phyloP scores from a whole-genome alignment of 2,888 invertebrate genomes.

The Coelinius sp. region DNA sequence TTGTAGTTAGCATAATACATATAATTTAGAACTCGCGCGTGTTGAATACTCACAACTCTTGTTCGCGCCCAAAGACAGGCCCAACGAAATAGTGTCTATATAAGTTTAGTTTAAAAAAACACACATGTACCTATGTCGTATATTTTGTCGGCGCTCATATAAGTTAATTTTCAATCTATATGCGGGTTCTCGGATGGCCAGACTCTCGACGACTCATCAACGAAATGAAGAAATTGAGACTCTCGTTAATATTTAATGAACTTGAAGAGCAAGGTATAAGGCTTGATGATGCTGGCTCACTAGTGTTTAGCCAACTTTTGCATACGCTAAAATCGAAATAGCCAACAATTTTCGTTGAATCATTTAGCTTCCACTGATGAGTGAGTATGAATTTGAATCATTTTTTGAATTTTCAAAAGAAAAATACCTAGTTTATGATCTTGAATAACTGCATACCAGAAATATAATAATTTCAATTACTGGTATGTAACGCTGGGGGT shows the following conservation, averaged over 20 bases:
- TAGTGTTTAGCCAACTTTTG: slow-evolving; percentile 21
- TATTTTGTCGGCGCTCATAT: slow-evolving; percentile 71
- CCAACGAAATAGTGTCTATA: slow-evolving; percentile 5
- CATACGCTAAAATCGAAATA: neutral
- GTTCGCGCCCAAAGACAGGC: slow-evolving; percentile 2
- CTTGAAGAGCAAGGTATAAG: slow-evolving; percentile 55
- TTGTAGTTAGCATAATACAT: slow-evolving; percentile 53
- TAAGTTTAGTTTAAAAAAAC: neutral
- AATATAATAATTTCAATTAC: neutral
- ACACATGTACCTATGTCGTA: slow-evolving; percentile 50
- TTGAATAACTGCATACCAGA: neutral
- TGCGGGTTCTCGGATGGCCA: slow-evolving; percentile 66
- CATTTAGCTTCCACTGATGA: neutral
- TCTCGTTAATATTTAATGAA: slow-evolving; percentile 71
- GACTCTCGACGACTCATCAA: slow-evolving; percentile 66
- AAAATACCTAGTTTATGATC: neutral
- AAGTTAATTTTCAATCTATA: slow-evolving; percentile 72
- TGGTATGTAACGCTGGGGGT: neutral
- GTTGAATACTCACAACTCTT: slow-evolving; percentile 22
- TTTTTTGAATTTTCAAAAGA: neutral
- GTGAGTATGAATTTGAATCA: neutral
- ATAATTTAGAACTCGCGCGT: slow-evolving; percentile 46
- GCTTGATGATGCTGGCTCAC: slow-evolving; percentile 45
- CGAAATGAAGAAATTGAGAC: slow-evolving; percentile 70
- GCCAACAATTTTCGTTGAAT: slow-evolving; percentile 21